phyloP scores from a whole-genome alignment of 2,113 vertebrate species.

The Melanocharis versteri region DNA sequence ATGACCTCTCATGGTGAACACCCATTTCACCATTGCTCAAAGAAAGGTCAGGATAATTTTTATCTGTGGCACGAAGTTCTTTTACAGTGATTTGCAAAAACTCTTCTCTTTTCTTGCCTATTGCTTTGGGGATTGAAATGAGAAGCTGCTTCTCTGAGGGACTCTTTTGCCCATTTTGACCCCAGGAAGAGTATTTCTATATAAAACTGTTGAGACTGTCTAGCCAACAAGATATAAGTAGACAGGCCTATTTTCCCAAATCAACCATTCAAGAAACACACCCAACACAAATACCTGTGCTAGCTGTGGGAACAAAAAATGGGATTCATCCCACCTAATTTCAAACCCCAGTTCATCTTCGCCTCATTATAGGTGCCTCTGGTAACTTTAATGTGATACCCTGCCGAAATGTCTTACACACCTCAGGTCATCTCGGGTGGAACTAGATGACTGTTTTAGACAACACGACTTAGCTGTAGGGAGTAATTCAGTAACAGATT shows the following conservation, averaged over 20 bases:
- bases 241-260: not conserved
- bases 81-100: not conserved
- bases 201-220: not conserved
- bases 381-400: not conserved
- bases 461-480: not conserved
- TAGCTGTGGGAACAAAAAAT: not conserved
- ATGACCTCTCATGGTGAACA: not conserved
- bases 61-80: not conserved
- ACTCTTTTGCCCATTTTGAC: not conserved
- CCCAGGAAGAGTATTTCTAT: not conserved
- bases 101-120: not conserved
- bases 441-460: not conserved
- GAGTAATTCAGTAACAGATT: not conserved
- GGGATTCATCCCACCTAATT: not conserved
- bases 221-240: not conserved
- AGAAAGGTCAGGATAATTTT: constrained; percentile 15
- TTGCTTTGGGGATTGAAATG: not conserved
- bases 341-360: not conserved
- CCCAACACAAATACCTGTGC: not conserved
- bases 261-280: not conserved
- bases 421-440: not conserved
- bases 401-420: not conserved
- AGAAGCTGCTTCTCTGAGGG: not conserved
- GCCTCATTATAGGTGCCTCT: not conserved
- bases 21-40: not conserved